Evolutionary conservation across 92 coral and sea anemone species (phyloP), one percentile per base, ranked within the genome.

Genomic region (Siderastrea siderea): DNA sequence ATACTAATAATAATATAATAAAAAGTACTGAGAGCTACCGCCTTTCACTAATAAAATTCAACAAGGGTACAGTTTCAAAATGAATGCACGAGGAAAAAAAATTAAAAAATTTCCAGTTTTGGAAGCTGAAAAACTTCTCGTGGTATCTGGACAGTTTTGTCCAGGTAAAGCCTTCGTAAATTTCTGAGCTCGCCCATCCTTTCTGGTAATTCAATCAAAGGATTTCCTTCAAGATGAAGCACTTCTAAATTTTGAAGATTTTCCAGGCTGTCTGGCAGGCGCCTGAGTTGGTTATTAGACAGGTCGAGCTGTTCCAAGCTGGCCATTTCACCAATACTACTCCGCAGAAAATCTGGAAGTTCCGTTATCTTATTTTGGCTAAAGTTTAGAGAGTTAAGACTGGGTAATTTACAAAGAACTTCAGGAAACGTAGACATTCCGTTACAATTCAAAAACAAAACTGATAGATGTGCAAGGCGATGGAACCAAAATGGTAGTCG

Each of bases 401-500:
- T 72, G 19, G 98, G 93, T 52, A 95, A 85, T 17, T 89, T 91
- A 69, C 96, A 95, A 60, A 95, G 85, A 3, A 77, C 94, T 66
- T 95, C 98, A 47, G 98, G 98, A 67, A 95, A 79, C 7, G 68
- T 60, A 14, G 87, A 55, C 15, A 93, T 16, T 12, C 88, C 84
- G 71, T 95, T 95, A 12, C 88, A 83, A 52, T 91, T 82, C 26
- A 91, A 74, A 45, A 47, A 72, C 49, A 95, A 82, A 72, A 85
- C 81, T 14, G 74, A 68, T 9, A 95, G 89, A 64, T 78, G 91
- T 47, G 48, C 64, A 47, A 95, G 84, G 53, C 88, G 90, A 68
- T 89, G 81, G 65, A 95, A 95, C 71, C 91, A 92, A 84, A 66
- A 95, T 9, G 96, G 98, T 38, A 95, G 47, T 72, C 85, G 77